Evolutionary conservation across 2,888 invertebrate species (phyloP).

Genomic region (Pyrgus malvae): DNA sequence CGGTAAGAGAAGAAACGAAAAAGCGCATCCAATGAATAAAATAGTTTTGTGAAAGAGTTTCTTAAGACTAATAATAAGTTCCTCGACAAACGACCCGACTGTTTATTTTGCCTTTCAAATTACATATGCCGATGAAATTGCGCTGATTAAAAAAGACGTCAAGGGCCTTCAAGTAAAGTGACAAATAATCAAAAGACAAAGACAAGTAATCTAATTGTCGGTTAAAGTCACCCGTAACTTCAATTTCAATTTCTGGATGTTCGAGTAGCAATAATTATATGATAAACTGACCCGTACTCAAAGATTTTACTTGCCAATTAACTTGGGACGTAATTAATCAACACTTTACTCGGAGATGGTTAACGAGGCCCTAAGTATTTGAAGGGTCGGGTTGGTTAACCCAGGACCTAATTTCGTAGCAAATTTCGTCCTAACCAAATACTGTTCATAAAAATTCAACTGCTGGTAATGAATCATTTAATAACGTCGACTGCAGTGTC

Average conservation of each 20-base stretch:
- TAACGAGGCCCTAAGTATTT: too few species aligned
- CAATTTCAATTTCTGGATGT: too few species aligned
- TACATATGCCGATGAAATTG: slow-evolving; percentile 4
- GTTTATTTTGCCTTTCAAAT: slow-evolving; percentile 15
- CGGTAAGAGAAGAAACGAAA: neutral
- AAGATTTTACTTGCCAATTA: too few species aligned
- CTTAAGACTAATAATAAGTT: neutral
- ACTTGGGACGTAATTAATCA: too few species aligned
- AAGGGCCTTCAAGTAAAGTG: too few species aligned
- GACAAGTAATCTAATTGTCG: too few species aligned
- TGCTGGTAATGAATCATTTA: slow-evolving; percentile 19
- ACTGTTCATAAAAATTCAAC: slow-evolving; percentile 25
- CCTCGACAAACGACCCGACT: neutral
- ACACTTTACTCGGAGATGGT: too few species aligned
- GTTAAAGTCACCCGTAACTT: too few species aligned
- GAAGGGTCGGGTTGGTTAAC: slow-evolving; percentile 25
- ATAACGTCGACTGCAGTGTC: slow-evolving; percentile 9
- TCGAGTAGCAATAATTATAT: too few species aligned
- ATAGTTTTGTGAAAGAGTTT: too few species aligned
- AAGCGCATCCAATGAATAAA: neutral
- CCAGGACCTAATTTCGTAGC: slow-evolving; percentile 19
- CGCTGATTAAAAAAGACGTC: slow-evolving; percentile 18
- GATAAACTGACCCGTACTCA: too few species aligned
- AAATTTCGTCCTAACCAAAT: slow-evolving; percentile 29
- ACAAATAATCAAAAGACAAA: too few species aligned